These are phyloP conservation scores for Marasmarcha lunaedactyla DNA, from an alignment of 2,888 invertebrate genomes.

Conservation along the genomic window DNA sequence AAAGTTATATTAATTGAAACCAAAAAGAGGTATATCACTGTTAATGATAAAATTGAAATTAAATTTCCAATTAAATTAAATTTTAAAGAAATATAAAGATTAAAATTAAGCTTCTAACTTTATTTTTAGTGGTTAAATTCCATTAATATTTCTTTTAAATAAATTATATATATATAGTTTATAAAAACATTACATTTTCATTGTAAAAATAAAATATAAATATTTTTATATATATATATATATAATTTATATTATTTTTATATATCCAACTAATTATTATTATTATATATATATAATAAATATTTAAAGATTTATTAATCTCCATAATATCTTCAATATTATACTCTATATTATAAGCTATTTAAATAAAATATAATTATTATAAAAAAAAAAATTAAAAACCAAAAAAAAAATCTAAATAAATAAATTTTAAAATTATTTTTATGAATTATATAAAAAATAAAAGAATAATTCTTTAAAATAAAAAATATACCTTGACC, in stretches of 20 bases:
- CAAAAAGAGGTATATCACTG: slow-evolving; percentile 75
- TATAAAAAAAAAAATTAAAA: slow-evolving; percentile 28
- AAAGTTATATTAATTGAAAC: slow-evolving; percentile 69
- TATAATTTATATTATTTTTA: slow-evolving; percentile 36
- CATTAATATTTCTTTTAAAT: slow-evolving; percentile 65
- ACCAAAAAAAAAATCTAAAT: slow-evolving; percentile 52
- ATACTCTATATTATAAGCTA: slow-evolving; percentile 47
- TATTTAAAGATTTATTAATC: slow-evolving; percentile 37
- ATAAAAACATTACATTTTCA: slow-evolving; percentile 75
- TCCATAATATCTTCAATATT: slow-evolving; percentile 54
- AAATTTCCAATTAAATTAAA: slow-evolving; percentile 66
- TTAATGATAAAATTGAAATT: slow-evolving; percentile 73
- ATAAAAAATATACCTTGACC: slow-evolving; percentile 43
- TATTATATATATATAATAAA: slow-evolving; percentile 52
- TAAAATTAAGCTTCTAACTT: slow-evolving; percentile 75
- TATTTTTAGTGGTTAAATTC: slow-evolving; percentile 60
- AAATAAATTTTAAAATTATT: slow-evolving; percentile 64
- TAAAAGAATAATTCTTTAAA: slow-evolving; percentile 44
- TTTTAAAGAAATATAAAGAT: slow-evolving; percentile 63
- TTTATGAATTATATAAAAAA: slow-evolving; percentile 44
- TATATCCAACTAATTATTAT: slow-evolving; percentile 57
- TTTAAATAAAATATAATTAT: slow-evolving; percentile 67
- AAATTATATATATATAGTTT: slow-evolving; percentile 73
- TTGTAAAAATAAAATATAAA: slow-evolving; percentile 65
- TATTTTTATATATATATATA: slow-evolving; percentile 31